A percentile compares a stretch with the other conserved stretches of the same genome.
Conservation (phyloP, 2,888 invertebrate species). For the Crematogaster levior region DNA sequence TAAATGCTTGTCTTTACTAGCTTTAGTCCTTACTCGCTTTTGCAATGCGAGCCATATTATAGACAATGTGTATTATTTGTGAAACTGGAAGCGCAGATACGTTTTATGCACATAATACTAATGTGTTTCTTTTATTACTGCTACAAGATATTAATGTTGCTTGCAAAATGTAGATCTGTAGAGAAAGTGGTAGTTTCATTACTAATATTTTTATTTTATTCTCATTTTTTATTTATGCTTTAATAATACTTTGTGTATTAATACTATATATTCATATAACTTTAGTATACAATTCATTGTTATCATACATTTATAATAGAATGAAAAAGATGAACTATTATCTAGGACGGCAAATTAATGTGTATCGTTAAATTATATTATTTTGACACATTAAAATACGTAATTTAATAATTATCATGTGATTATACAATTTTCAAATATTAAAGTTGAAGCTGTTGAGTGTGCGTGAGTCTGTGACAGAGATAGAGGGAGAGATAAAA, state of each 20-base stretch:
- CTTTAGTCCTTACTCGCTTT: constrained; percentile 35
- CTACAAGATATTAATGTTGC: constrained; percentile 41
- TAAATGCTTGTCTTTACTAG: constrained; percentile 33
- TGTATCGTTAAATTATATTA: neutral
- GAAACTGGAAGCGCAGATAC: constrained; percentile 2
- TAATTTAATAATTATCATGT: neutral
- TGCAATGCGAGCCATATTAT: constrained; percentile 17
- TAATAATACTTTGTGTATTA: constrained; percentile 24
- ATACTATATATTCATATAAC: constrained; percentile 14
- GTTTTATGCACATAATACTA: constrained; percentile 46
- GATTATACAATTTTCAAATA: constrained; percentile 7
- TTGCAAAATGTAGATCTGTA: constrained; percentile 44
- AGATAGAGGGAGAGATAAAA: neutral
- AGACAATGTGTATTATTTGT: neutral
- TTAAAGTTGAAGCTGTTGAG: neutral
- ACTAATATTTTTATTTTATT: constrained; percentile 52
- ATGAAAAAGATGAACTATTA: neutral
- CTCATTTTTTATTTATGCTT: constrained; percentile 48
- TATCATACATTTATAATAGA: constrained; percentile 16
- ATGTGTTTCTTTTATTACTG: constrained; percentile 44
- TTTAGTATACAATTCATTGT: neutral
- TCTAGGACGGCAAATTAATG: neutral
- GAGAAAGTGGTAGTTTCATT: constrained; percentile 45
- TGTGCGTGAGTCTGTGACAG: neutral
- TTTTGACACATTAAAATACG: neutral